phyloP scores from a whole-genome alignment of 2,888 invertebrate genomes.

The Aleiodes testaceus region DNA sequence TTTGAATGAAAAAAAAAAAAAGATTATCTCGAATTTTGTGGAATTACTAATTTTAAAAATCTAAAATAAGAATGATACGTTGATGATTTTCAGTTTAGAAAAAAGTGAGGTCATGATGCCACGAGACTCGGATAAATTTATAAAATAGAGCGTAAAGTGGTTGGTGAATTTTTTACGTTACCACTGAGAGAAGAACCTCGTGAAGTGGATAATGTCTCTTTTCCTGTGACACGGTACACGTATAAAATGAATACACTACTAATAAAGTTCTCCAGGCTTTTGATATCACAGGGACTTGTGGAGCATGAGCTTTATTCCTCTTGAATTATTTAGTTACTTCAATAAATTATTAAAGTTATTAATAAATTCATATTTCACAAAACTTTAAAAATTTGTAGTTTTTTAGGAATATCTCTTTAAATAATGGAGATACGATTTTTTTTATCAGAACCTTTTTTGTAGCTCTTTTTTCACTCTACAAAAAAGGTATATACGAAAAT shows the following conservation, averaged over 20 bases:
- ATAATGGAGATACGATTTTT: too few species aligned
- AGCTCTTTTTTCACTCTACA: too few species aligned
- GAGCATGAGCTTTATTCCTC: slow-evolving; percentile 21
- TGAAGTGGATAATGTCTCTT: slow-evolving; percentile 71
- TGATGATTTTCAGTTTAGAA: background rate
- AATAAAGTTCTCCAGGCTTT: background rate
- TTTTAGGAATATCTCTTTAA: too few species aligned
- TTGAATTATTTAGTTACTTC: slow-evolving; percentile 6
- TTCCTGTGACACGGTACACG: slow-evolving; percentile 68
- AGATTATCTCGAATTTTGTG: too few species aligned
- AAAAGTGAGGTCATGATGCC: slow-evolving; percentile 60
- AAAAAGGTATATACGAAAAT: background rate
- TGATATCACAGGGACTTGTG: slow-evolving; percentile 2
- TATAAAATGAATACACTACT: slow-evolving; percentile 11
- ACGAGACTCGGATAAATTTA: slow-evolving; percentile 56
- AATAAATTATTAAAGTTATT: too few species aligned
- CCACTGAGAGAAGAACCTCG: slow-evolving; percentile 55
- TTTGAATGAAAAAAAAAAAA: too few species aligned
- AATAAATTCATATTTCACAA: too few species aligned
- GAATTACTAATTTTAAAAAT: too few species aligned
- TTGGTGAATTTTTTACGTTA: slow-evolving; percentile 56
- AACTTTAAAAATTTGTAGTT: too few species aligned
- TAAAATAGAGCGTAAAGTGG: slow-evolving; percentile 68
- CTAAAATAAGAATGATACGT: too few species aligned
- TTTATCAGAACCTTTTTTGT: too few species aligned